Conservation (phyloP, 1,140 invertebrate species). For the Drosophila insularis region DNA sequence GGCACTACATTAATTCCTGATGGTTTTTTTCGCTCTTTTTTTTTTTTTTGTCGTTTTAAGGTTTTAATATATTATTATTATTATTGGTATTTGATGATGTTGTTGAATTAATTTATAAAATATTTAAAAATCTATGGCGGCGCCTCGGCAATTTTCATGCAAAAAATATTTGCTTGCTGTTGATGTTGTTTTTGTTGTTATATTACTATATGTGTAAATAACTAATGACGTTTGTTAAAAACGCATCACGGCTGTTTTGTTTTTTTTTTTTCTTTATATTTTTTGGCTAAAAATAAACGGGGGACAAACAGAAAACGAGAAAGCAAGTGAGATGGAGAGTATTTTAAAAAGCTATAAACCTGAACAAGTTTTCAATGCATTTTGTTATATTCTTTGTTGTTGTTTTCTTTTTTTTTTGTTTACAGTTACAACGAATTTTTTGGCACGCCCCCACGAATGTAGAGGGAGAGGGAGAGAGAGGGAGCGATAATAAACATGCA, state of each 20-base stretch:
- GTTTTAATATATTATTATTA: slow-evolving; percentile 24
- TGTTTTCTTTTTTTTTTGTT: background rate
- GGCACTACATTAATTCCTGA: slow-evolving; percentile 73
- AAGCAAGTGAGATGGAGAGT: background rate
- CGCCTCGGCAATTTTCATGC: slow-evolving; percentile 12
- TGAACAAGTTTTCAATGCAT: background rate
- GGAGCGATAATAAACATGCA: slow-evolving; percentile 66
- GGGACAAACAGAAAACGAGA: slow-evolving; percentile 26
- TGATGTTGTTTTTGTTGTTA: slow-evolving; percentile 34
- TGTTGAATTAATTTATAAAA: slow-evolving; percentile 56
- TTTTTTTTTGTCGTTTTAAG: background rate
- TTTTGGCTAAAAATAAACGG: slow-evolving; percentile 17
- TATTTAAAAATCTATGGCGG: slow-evolving; percentile 48
- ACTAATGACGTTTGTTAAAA: slow-evolving; percentile 55
- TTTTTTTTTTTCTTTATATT: slow-evolving; percentile 13
- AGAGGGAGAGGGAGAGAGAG: background rate
- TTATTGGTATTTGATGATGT: slow-evolving; percentile 28
- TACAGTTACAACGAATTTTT: slow-evolving; percentile 26
- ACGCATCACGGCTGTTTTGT: slow-evolving; percentile 6
- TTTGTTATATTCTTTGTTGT: background rate
- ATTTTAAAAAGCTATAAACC: slow-evolving; percentile 1
- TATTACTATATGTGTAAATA: slow-evolving; percentile 39
- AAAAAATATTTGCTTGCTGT: slow-evolving; percentile 32
- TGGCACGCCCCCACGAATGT: slow-evolving; percentile 8
- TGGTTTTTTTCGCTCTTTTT: slow-evolving; percentile 19